A percentile compares a stretch with the other conserved stretches of the same genome.
These are phyloP conservation scores for Agrotis clavis DNA, from an alignment of 2,888 invertebrate genomes.

Conservation along the genomic window DNA sequence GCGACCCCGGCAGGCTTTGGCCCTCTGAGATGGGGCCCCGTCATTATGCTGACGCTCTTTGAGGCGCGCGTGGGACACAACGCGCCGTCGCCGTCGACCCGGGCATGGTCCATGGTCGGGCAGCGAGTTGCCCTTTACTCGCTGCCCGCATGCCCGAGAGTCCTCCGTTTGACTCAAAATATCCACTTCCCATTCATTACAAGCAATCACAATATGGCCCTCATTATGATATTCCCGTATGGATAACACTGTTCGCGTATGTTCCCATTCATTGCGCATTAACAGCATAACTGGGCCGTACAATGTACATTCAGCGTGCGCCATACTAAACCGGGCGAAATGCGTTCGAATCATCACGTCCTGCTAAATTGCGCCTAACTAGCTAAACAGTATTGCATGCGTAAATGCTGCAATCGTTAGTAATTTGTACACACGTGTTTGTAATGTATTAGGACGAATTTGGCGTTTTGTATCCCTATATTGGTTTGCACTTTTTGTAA, in stretches of 20 bases:
- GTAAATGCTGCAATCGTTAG: slow-evolving; percentile 49
- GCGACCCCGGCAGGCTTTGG: too few relatives aligned
- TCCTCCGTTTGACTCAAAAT: slow-evolving; percentile 3
- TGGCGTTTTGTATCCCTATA: too few relatives aligned
- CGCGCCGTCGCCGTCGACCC: too few relatives aligned
- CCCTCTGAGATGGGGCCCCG: too few relatives aligned
- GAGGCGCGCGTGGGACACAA: too few relatives aligned
- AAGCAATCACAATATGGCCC: slow-evolving; percentile 28
- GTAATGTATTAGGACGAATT: neutral
- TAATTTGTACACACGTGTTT: slow-evolving; percentile 36
- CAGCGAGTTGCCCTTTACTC: too few relatives aligned
- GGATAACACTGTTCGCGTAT: slow-evolving; percentile 33
- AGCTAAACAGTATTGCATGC: slow-evolving; percentile 50
- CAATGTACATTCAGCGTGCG: slow-evolving; percentile 10
- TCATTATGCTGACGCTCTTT: too few relatives aligned
- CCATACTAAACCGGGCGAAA: slow-evolving; percentile 42
- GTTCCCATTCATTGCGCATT: slow-evolving; percentile 52
- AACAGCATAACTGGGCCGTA: slow-evolving; percentile 42
- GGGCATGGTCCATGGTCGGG: too few relatives aligned
- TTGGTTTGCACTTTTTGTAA: slow-evolving; percentile 5
- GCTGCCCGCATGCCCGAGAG: too few relatives aligned
- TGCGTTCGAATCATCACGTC: slow-evolving; percentile 55
- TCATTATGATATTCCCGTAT: slow-evolving; percentile 59
- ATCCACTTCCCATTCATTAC: slow-evolving; percentile 5
- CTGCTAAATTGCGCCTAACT: slow-evolving; percentile 49